Evolutionary conservation across 2,113 vertebrate genomes (phyloP), one percentile per base, ranked within the genome.

Genomic region (Elaphurus davidianus): DNA sequence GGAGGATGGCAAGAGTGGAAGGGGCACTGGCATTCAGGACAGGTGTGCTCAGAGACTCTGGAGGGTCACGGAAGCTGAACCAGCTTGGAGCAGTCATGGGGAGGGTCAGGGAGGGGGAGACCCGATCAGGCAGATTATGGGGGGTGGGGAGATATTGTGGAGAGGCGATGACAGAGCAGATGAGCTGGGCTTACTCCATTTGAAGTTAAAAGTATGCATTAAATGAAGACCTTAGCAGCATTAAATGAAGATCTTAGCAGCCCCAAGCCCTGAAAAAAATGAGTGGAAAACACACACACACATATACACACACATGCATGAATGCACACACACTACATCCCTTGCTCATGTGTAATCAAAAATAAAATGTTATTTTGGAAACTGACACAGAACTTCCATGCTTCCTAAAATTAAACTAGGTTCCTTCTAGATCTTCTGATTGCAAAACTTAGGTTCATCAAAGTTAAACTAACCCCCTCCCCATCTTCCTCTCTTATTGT

Each of bases 341-440:
- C n/a, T 84, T 55, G 89, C 64, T 91, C 54, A 33, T 4, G 23
- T n/a, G 27, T 67, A 81, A 90, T 52, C 87, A 54, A 89, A 97
- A 97, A 95, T 74, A 95, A 87, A 91, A 55, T 16, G 52, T 82
- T 97, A 96, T 74, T 96, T 93, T 85, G 83, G 96, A 89, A 87
- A 93, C 55, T 64, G 78, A 96, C 52, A 88, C 55, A 40, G 40
- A 92, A 87, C 87, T 85, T 79, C 79, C 95, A 91, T 33, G 84
- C 81, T 90, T 92, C 88, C 89, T 92, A 74, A 94, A 96, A 92
- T 82, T 92, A 91, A 84, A 76, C 81, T 79, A 43, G 45, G 52
- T 90, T 92, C 74, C 62, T 94, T 62, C 33, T 74, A 81, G 78
- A 67, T 84, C 43, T 84, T 92, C 93, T 91, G 60, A 28, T 60